A percentile compares a stretch with the other conserved stretches of the same genome.
Evolutionary conservation across 2,888 invertebrate genomes (phyloP).

Genomic region (Spodoptera exigua): DNA sequence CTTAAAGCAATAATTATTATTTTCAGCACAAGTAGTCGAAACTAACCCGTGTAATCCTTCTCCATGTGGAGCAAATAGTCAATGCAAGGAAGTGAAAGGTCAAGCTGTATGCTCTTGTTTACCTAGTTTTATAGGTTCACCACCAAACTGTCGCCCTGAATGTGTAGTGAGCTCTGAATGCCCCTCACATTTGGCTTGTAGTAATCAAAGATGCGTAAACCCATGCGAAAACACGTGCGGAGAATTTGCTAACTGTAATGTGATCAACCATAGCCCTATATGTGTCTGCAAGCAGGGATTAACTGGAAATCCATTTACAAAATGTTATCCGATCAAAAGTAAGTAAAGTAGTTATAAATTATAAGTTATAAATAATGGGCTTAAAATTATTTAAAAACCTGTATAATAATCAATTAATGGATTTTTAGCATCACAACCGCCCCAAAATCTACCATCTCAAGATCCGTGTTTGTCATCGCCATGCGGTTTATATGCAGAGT

Average conservation of each 20-base stretch:
- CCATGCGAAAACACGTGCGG: constrained; percentile 91
- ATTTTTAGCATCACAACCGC: constrained; percentile 77
- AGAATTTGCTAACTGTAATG: constrained; percentile 90
- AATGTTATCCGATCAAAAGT: constrained; percentile 90
- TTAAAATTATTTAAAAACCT: too few species aligned
- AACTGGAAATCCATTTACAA: constrained; percentile 94
- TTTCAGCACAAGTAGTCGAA: constrained; percentile 76
- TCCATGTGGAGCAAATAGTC: constrained; percentile 94
- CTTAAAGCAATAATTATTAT: constrained; percentile 12
- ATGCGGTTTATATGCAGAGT: constrained; percentile 91
- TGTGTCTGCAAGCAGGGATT: constrained; percentile 92
- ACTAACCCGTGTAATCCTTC: constrained; percentile 84
- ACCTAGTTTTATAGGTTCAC: constrained; percentile 90
- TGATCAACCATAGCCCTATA: constrained; percentile 92
- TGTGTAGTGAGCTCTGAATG: constrained; percentile 93
- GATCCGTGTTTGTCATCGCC: constrained; percentile 92
- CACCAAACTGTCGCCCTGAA: constrained; percentile 93
- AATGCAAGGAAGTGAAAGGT: constrained; percentile 92
- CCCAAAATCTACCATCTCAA: constrained; percentile 59
- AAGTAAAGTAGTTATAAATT: constrained; percentile 48
- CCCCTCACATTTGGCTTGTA: constrained; percentile 90
- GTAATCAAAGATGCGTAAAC: constrained; percentile 92
- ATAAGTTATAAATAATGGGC: too few species aligned
- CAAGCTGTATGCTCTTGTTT: constrained; percentile 93
- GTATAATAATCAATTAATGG: constrained; percentile 3